Evolutionary conservation across 1,140 invertebrate species (phyloP), one percentile per base, ranked within the genome.

Genomic region (Zaprionus gabonicus): DNA sequence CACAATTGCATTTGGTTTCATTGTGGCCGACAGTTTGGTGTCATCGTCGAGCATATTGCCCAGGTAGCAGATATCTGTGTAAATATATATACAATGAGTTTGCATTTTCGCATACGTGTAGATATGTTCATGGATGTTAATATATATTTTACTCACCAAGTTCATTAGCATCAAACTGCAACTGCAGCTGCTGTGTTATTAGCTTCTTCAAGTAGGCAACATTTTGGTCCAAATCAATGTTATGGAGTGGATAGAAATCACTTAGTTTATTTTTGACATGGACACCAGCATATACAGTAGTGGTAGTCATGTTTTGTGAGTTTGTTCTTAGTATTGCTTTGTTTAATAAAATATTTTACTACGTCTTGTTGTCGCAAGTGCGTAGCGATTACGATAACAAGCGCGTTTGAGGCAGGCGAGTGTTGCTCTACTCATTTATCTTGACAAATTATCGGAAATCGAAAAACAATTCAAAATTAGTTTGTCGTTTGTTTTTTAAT

Each of bases 181-280:
- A 41, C 17, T 92, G 62, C 67, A 92, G 60, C 60, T 92, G 81
- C 36, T 82, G 70, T 25, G 75, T 73, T 15, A 92, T 86, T 49
- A 75, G 41, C 15, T 77, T 74, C 59, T 92, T 92, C 25, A 92
- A 65, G 20, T 92, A 84, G 10, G 67, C 70, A 41, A 92, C 85
- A 76, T 90, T 80, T 59, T 76, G 59, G 2, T 84, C 71, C 51
- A 92, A 66, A 41, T 92, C 91, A 36, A 92, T 81, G 58, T 92
- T 80, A 23, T 84, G 76, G 20, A 92, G 53, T 4, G 88, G 81
- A 55, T 92, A 56, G 58, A 91, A 84, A 51, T 91, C 88, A 46
- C 84, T 84, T 9, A 91, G 31, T 74, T 92, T 92, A 46, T 91
- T 90, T 38, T 81, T 82, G 3, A 92, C 63, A 70, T 86, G 78